phyloP scores from a whole-genome alignment of 1,140 invertebrate genomes.

The Helicoverpa armigera region DNA sequence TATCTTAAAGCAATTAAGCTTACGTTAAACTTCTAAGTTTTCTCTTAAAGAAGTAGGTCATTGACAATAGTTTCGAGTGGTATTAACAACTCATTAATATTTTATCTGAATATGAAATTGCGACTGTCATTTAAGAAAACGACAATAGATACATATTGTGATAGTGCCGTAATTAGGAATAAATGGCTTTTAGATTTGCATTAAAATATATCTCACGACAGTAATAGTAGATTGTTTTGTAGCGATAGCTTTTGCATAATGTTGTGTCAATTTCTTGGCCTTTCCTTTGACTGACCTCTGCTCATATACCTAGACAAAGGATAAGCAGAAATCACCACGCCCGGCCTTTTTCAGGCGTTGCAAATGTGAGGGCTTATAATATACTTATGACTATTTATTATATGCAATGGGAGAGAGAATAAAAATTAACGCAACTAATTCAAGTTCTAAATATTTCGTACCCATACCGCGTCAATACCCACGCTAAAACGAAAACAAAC shows the following conservation, averaged over 20 bases:
- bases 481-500: not conserved
- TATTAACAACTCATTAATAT: slow-evolving; percentile 7
- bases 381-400: too few relatives aligned
- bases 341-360: too few relatives aligned
- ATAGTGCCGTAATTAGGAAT: slow-evolving; percentile 21
- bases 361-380: too few relatives aligned
- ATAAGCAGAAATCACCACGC: not conserved
- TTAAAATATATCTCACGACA: slow-evolving; percentile 1
- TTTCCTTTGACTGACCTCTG: not conserved
- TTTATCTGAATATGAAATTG: slow-evolving; percentile 13
- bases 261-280: not conserved
- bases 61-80: slow-evolving; percentile 3
- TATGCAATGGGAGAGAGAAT: too few relatives aligned
- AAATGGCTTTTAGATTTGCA: slow-evolving; percentile 23
- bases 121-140: slow-evolving; percentile 13
- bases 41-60: slow-evolving; percentile 5
- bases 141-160: slow-evolving; percentile 1
- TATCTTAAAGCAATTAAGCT: slow-evolving; percentile 8
- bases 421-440: too few relatives aligned
- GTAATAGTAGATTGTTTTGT: slow-evolving; percentile 19
- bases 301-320: not conserved
- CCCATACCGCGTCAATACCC: not conserved
- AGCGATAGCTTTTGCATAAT: not conserved
- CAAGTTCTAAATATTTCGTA: too few relatives aligned
- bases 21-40: slow-evolving; percentile 11